Conservation (phyloP, 2,888 invertebrate species). For the Tupiocoris notatus region DNA sequence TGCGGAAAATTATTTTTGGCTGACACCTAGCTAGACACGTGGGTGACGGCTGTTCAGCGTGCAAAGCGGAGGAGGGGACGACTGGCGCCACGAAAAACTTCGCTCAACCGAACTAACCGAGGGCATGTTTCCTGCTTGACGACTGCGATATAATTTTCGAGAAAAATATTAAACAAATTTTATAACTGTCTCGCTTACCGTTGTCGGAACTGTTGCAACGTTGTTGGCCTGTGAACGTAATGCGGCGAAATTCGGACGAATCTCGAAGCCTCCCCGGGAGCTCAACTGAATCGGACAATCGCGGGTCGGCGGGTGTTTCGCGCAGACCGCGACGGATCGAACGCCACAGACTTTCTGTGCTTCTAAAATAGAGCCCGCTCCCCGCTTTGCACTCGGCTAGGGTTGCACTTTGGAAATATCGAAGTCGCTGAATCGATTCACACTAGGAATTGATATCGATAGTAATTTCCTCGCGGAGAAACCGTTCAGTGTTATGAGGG, state of each 20-base stretch:
- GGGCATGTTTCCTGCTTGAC: too few species aligned
- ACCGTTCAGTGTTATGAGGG: too few species aligned
- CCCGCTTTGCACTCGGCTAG: not conserved
- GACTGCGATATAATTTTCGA: too few species aligned
- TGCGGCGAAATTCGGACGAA: not conserved
- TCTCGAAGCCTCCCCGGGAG: not conserved
- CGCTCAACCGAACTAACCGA: too few species aligned
- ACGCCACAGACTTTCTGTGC: not conserved
- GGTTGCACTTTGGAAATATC: not conserved
- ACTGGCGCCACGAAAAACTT: not conserved
- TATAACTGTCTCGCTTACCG: too few species aligned
- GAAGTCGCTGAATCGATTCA: too few species aligned
- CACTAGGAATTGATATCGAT: too few species aligned
- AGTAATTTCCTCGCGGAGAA: too few species aligned
- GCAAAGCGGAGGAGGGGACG: not conserved
- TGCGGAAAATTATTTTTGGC: too few species aligned
- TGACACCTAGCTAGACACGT: too few species aligned
- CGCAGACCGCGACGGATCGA: not conserved
- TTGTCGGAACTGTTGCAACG: not conserved
- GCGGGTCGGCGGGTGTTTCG: not conserved
- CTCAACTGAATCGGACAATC: not conserved
- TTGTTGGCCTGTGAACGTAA: not conserved
- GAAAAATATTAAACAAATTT: too few species aligned
- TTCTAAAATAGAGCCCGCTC: not conserved
- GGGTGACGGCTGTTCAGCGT: not conserved